Conservation (phyloP, 2,888 invertebrate species). For the Archips xylosteana region DNA sequence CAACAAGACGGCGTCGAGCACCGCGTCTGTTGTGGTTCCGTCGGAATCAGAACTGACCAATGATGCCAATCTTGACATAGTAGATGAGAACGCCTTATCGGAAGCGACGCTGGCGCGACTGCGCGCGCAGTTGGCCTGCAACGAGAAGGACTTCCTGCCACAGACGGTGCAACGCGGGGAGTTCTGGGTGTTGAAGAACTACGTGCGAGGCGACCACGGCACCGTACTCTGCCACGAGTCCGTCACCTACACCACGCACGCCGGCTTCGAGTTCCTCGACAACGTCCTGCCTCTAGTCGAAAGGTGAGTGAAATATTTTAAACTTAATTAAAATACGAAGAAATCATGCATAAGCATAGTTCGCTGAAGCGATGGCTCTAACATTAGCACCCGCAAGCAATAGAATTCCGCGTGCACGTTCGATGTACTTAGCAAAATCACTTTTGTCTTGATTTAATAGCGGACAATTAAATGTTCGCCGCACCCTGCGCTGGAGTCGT, state of each 20-base stretch:
- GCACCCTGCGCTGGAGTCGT: slow-evolving; percentile 58
- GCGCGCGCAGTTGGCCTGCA: slow-evolving; percentile 85
- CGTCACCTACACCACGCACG: slow-evolving; percentile 96
- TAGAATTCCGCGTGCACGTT: slow-evolving; percentile 12
- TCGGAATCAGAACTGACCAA: slow-evolving; percentile 67
- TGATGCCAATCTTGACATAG: slow-evolving; percentile 67
- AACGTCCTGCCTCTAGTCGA: slow-evolving; percentile 94
- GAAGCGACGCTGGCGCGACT: slow-evolving; percentile 70
- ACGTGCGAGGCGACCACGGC: slow-evolving; percentile 90
- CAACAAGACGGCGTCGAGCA: slow-evolving; percentile 77
- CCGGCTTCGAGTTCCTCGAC: slow-evolving; percentile 96
- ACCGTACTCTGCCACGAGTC: slow-evolving; percentile 91
- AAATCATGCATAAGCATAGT: slow-evolving; percentile 17
- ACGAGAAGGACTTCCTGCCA: slow-evolving; percentile 86
- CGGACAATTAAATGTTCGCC: slow-evolving; percentile 55
- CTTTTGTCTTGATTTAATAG: slow-evolving; percentile 44
- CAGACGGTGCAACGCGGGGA: slow-evolving; percentile 90
- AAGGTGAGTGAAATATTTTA: slow-evolving; percentile 74
- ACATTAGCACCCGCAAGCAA: background rate
- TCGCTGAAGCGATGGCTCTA: slow-evolving; percentile 15
- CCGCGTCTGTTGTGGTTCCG: slow-evolving; percentile 67
- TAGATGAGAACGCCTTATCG: slow-evolving; percentile 72
- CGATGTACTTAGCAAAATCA: slow-evolving; percentile 17
- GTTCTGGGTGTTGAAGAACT: slow-evolving; percentile 96
- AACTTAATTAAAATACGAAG: slow-evolving; percentile 28